Conservation (phyloP, 2,888 invertebrate species). For the Sesamia inferens region DNA sequence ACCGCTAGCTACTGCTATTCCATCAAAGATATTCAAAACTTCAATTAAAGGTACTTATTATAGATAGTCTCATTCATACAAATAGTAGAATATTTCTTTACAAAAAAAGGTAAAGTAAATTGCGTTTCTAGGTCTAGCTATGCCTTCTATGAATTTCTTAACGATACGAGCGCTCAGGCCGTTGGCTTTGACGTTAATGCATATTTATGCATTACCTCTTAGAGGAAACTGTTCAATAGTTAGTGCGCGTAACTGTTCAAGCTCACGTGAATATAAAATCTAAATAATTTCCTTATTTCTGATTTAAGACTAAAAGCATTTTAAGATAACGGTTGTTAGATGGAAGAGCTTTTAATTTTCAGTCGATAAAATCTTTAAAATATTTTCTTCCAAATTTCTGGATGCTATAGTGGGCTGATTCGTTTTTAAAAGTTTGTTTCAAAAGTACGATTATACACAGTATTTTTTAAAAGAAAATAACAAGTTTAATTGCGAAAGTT, state of each 20-base stretch:
- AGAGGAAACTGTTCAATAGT: conserved; percentile 34
- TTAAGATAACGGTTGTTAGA: background rate
- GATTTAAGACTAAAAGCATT: conserved; percentile 16
- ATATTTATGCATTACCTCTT: conserved; percentile 56
- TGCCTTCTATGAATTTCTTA: conserved; percentile 56
- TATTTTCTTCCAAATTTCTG: background rate
- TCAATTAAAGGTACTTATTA: conserved; percentile 24
- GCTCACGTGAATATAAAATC: conserved; percentile 18
- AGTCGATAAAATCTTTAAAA: background rate
- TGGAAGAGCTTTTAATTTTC: background rate
- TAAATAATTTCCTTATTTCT: conserved; percentile 24
- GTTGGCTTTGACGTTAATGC: conserved; percentile 55
- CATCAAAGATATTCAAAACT: conserved; percentile 5
- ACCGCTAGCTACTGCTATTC: background rate
- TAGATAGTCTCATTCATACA: conserved; percentile 23
- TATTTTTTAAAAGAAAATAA: no score
- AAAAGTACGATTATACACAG: background rate
- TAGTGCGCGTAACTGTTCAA: conserved; percentile 24
- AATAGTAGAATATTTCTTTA: conserved; percentile 14
- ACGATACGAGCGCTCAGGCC: conserved; percentile 24
- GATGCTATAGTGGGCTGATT: background rate
- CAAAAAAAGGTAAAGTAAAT: conserved; percentile 26
- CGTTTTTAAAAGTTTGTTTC: background rate
- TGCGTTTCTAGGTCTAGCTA: conserved; percentile 33
- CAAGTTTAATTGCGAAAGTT: conserved; percentile 21